Percentiles rank a stretch among this genome's conserved stretches.
These are phyloP conservation scores for Ramphastos sulfuratus DNA, from an alignment of 2,113 vertebrate genomes.

Conservation along the genomic window DNA sequence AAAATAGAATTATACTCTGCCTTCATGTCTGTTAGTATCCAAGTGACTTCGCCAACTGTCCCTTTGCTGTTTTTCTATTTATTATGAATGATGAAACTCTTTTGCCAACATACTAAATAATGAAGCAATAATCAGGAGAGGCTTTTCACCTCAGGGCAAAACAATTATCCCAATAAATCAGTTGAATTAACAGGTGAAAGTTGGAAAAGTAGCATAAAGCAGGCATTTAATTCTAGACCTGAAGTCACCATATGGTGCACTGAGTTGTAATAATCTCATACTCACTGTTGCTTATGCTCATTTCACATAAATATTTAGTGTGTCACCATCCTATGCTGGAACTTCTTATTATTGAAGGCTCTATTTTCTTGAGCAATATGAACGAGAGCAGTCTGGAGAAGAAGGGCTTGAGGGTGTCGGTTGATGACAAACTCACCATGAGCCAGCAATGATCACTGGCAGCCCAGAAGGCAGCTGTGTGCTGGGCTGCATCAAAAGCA, in stretches of 20 bases:
- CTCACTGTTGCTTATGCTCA: background rate
- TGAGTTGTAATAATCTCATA: background rate
- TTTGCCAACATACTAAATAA: background rate
- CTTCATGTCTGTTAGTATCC: background rate
- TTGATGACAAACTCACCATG: no score
- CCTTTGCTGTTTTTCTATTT: background rate
- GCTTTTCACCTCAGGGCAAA: background rate
- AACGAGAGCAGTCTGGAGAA: no score
- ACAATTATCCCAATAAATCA: background rate
- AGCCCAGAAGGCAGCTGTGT: no score
- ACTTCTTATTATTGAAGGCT: background rate
- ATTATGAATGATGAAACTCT: background rate
- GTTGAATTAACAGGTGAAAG: background rate
- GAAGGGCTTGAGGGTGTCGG: no score
- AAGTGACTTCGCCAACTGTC: background rate
- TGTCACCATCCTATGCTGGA: slow-evolving; percentile 1
- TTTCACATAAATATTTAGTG: background rate
- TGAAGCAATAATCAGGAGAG: background rate
- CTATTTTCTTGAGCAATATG: background rate
- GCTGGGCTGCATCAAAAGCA: no score
- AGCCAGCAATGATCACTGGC: no score
- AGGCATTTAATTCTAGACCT: background rate
- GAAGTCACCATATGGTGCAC: background rate
- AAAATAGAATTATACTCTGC: background rate
- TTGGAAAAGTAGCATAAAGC: background rate